Percentiles rank a stretch among this genome's conserved stretches.
Conservation (phyloP, 2,888 invertebrate genomes). For the Spisula subtruncata region DNA sequence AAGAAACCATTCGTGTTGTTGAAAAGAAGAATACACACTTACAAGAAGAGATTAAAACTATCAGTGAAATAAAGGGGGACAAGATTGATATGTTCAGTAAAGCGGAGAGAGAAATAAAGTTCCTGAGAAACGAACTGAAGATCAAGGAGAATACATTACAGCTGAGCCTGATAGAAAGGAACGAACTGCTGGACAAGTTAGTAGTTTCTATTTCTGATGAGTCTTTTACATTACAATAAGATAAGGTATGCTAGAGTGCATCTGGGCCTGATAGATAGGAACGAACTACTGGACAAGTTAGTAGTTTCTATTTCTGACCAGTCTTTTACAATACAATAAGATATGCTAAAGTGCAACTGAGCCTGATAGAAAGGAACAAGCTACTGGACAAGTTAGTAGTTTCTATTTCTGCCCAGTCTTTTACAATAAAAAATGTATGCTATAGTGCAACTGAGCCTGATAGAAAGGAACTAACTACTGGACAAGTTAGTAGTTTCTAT, state of each 20-base stretch:
- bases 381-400: slow-evolving; percentile 57
- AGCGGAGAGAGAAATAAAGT: slow-evolving; percentile 62
- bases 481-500: slow-evolving; percentile 55
- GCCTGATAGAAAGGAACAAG: slow-evolving; percentile 60
- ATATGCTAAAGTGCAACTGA: slow-evolving; percentile 56
- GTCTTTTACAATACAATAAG: too few relatives aligned
- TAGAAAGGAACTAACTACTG: slow-evolving; percentile 60
- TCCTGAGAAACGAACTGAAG: slow-evolving; percentile 61
- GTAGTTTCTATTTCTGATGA: too few relatives aligned
- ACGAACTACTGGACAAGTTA: slow-evolving; percentile 61
- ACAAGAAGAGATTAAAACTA: slow-evolving; percentile 54
- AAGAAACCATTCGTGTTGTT: slow-evolving; percentile 44
- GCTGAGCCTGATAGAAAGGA: slow-evolving; percentile 60
- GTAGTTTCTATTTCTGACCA: too few relatives aligned
- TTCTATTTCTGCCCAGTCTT: too few relatives aligned
- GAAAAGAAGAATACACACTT: slow-evolving; percentile 52
- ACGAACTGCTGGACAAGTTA: slow-evolving; percentile 61
- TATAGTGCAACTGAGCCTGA: slow-evolving; percentile 56
- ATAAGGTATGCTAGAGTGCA: slow-evolving; percentile 58
- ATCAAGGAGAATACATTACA: slow-evolving; percentile 61
- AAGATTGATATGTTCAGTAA: slow-evolving; percentile 57
- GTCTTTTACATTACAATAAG: too few relatives aligned
- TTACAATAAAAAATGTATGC: too few relatives aligned
- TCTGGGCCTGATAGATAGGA: slow-evolving; percentile 61
- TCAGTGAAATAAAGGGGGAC: slow-evolving; percentile 53